phyloP scores from a whole-genome alignment of 2,888 invertebrate species.

The Dinocampus coccinellae region DNA sequence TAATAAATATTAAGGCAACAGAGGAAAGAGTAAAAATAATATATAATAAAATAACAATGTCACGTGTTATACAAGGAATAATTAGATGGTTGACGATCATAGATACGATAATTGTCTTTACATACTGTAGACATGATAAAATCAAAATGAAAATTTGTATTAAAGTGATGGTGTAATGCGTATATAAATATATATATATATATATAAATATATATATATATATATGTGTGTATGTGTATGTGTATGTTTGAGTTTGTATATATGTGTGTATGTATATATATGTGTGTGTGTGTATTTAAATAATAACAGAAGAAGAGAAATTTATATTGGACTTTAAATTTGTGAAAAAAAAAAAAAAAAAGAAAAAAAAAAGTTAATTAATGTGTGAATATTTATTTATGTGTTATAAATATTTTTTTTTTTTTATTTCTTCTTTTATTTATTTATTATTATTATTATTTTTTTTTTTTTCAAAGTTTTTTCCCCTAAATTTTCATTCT shows the following conservation, averaged over 20 bases:
- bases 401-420: background rate
- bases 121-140: background rate
- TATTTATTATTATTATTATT: background rate
- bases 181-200: no score
- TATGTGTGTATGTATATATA: no score
- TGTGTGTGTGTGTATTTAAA: background rate
- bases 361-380: background rate
- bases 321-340: background rate
- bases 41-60: background rate
- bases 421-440: background rate
- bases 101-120: background rate
- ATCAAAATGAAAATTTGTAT: background rate
- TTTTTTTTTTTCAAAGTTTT: no score
- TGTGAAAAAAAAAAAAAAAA: background rate
- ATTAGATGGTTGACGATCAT: background rate
- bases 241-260: no score
- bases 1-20: no score
- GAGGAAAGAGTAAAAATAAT: background rate
- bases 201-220: no score
- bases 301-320: background rate
- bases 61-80: background rate
- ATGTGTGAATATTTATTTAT: background rate
- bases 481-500: background rate
- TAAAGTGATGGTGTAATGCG: background rate
- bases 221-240: no score